Evolutionary conservation across 2,888 invertebrate species (phyloP).

Genomic region (Ditula angustiorana): DNA sequence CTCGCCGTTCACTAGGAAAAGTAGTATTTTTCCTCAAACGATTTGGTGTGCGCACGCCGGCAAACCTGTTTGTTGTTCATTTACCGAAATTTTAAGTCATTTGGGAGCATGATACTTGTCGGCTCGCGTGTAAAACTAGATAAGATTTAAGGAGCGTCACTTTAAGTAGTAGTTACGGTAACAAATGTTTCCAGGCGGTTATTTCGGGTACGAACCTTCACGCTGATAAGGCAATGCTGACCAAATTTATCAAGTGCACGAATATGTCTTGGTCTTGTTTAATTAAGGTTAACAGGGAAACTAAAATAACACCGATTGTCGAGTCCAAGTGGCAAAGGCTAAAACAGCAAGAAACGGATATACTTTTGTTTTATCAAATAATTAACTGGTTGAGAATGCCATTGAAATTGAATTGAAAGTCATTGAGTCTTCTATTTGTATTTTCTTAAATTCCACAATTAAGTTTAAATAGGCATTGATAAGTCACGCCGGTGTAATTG

Average conservation of each 20-base stretch:
- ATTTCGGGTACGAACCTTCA: conserved; percentile 20
- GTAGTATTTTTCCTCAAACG: conserved; percentile 22
- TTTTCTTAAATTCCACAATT: neutral
- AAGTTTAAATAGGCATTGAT: neutral
- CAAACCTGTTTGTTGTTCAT: conserved; percentile 26
- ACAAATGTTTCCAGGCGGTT: conserved; percentile 28
- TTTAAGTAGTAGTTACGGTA: conserved; percentile 31
- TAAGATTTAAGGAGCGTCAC: conserved; percentile 39
- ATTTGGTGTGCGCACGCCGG: conserved; percentile 12
- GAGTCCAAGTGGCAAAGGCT: neutral
- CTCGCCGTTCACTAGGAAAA: conserved; percentile 34
- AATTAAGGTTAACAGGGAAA: neutral
- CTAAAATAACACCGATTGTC: neutral
- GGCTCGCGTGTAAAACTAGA: conserved; percentile 30
- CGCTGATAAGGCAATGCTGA: neutral
- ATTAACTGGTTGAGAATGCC: neutral
- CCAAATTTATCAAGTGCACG: conserved; percentile 5
- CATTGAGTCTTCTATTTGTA: neutral
- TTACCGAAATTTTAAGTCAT: conserved; percentile 33
- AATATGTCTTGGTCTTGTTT: neutral
- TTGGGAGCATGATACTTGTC: conserved; percentile 19
- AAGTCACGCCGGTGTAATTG: neutral
- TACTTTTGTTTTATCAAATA: too few relatives aligned
- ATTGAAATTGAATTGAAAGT: too few relatives aligned
- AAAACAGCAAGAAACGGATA: neutral